A percentile compares a stretch with the other conserved stretches of the same genome.
phyloP scores from a whole-genome alignment of 2,797 vertebrate genomes.

The Valencia hispanica region DNA sequence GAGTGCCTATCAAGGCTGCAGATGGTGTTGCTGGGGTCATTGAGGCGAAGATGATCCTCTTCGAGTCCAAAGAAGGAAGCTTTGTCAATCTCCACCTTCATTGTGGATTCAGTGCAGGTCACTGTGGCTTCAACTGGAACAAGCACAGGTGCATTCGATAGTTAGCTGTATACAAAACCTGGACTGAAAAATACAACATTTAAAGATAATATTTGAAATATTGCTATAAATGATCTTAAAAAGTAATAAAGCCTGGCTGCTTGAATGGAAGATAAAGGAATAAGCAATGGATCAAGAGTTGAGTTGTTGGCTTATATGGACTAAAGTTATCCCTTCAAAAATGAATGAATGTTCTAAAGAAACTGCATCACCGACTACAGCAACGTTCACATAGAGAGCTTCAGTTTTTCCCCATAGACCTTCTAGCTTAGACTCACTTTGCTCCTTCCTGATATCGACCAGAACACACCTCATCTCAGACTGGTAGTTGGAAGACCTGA shows the following conservation, averaged over 20 bases:
- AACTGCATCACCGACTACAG: too few relatives aligned
- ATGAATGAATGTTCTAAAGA: too few relatives aligned
- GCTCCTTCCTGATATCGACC: not conserved
- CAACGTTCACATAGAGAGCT: not conserved
- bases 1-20: constrained; percentile 62
- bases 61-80: constrained; percentile 42
- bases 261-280: not conserved
- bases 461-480: constrained; percentile 10
- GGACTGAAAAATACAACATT: not conserved
- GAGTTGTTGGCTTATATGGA: not conserved
- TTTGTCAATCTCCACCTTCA: constrained; percentile 67
- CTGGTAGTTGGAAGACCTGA: constrained; percentile 3
- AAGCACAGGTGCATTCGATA: not conserved
- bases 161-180: too few relatives aligned
- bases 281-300: not conserved
- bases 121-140: constrained; percentile 5
- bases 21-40: constrained; percentile 55
- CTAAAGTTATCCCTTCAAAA: too few relatives aligned
- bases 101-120: constrained; percentile 44
- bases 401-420: not conserved
- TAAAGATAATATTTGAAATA: not conserved
- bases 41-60: constrained; percentile 67
- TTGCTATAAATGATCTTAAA: not conserved
- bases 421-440: not conserved
- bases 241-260: not conserved